Percentiles rank a stretch among this genome's conserved stretches.
phyloP scores from a whole-genome alignment of 2,888 invertebrate genomes.

The Pammene fasciana region DNA sequence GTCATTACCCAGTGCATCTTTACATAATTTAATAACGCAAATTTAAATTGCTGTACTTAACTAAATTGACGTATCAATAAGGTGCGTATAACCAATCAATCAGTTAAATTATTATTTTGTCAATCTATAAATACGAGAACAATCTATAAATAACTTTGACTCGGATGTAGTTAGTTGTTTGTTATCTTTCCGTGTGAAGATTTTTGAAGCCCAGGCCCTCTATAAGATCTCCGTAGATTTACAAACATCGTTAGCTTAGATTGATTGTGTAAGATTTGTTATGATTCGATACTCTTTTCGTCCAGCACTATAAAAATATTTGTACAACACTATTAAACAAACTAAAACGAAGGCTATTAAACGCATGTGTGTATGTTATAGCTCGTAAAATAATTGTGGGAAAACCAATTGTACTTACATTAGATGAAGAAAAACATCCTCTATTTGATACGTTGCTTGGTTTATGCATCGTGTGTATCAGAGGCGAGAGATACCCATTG shows the following conservation, averaged over 20 bases:
- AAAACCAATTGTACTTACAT: conserved; percentile 10
- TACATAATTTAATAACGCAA: conserved; percentile 30
- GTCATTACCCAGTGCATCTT: conserved; percentile 23
- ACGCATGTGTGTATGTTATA: conserved; percentile 13
- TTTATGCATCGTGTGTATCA: background rate
- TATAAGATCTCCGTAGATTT: conserved; percentile 64
- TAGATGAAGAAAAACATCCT: conserved; percentile 19
- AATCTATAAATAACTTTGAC: conserved; percentile 4
- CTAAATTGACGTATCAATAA: background rate
- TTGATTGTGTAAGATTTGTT: conserved; percentile 62
- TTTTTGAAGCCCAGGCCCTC: conserved; percentile 57
- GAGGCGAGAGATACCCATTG: background rate
- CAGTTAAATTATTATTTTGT: background rate
- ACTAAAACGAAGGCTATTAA: conserved; percentile 31
- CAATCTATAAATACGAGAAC: conserved; percentile 7
- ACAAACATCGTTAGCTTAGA: conserved; percentile 67
- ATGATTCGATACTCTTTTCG: conserved; percentile 59
- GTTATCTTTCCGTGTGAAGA: conserved; percentile 47
- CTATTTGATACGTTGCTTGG: background rate
- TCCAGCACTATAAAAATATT: conserved; percentile 64
- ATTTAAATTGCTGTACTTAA: background rate
- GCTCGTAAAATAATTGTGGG: conserved; percentile 18
- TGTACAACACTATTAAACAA: conserved; percentile 50
- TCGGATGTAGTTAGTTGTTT: conserved; percentile 8
- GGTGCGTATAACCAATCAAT: conserved; percentile 1